A percentile compares a stretch with the other conserved stretches of the same genome.
These are phyloP conservation scores for Hydriomena furcata DNA, from an alignment of 2,888 invertebrate genomes.

Conservation along the genomic window DNA sequence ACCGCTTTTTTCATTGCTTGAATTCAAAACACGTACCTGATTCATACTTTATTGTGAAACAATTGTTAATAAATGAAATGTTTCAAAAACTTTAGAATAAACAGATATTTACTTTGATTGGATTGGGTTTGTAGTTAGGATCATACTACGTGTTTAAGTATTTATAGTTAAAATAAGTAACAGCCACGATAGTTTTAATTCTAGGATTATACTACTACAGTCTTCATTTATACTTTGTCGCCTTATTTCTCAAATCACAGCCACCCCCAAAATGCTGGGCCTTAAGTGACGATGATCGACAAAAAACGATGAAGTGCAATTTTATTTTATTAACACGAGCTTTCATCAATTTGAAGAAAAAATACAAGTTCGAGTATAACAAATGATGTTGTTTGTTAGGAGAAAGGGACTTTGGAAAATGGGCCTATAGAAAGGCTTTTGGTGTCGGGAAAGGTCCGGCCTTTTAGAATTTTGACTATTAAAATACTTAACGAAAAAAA, in stretches of 20 bases:
- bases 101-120: too few species aligned
- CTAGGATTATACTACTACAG: too few species aligned
- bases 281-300: slow-evolving; percentile 83
- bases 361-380: slow-evolving; percentile 75
- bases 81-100: too few species aligned
- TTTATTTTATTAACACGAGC: slow-evolving; percentile 81
- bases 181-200: too few species aligned
- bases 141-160: too few species aligned
- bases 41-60: too few species aligned
- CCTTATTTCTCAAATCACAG: slow-evolving; percentile 25
- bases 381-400: slow-evolving; percentile 79
- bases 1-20: too few species aligned
- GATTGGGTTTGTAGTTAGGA: too few species aligned
- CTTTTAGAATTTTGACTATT: slow-evolving; percentile 4
- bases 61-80: too few species aligned
- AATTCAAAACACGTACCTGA: too few species aligned
- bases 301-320: slow-evolving; percentile 81
- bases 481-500: too few species aligned
- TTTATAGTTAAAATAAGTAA: too few species aligned
- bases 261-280: slow-evolving; percentile 49
- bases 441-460: slow-evolving; percentile 19
- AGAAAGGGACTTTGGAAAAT: slow-evolving; percentile 59
- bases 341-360: slow-evolving; percentile 73
- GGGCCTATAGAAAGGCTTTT: slow-evolving; percentile 46
- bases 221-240: slow-evolving; percentile 5